phyloP scores from a whole-genome alignment of 2,113 vertebrate species.

The Archilochus colubris region DNA sequence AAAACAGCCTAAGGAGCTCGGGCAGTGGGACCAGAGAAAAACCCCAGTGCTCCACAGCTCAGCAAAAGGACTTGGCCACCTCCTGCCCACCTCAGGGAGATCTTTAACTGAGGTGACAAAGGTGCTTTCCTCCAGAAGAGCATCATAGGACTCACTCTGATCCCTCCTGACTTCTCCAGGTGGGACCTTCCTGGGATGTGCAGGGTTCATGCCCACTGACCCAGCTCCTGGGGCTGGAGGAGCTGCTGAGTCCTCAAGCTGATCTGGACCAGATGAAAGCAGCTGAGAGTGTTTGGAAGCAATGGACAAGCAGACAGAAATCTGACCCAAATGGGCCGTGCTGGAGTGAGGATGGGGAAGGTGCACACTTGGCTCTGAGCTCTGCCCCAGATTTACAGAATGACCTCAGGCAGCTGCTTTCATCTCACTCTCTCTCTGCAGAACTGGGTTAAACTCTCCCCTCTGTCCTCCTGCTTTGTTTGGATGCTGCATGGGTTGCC shows the following conservation, averaged over 20 bases:
- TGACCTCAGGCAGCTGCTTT: not conserved
- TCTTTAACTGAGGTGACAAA: rapidly evolving
- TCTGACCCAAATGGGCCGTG: not conserved
- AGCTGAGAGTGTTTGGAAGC: not conserved
- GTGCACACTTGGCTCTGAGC: not conserved
- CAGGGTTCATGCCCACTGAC: not conserved
- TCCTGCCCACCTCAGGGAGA: not conserved
- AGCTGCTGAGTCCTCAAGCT: not conserved
- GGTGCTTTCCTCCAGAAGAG: not conserved
- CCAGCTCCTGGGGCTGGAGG: not conserved
- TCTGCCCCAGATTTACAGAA: not conserved
- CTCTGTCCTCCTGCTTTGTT: not conserved
- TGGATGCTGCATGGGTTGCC: not conserved
- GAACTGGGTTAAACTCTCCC: not conserved
- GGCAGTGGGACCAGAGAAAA: not conserved
- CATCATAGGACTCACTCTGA: rapidly evolving
- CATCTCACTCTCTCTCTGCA: not conserved
- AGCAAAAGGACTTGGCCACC: not conserved
- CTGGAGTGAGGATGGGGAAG: not conserved
- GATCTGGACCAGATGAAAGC: not conserved
- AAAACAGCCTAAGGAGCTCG: not conserved
- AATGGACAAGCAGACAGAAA: not conserved
- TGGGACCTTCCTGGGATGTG: not conserved
- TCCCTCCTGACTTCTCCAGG: too few species aligned
- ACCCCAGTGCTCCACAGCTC: rapidly evolving